Base-by-base conservation (phyloP, 2,888 invertebrate genomes). In the Malthinus flaveolus region DNA sequence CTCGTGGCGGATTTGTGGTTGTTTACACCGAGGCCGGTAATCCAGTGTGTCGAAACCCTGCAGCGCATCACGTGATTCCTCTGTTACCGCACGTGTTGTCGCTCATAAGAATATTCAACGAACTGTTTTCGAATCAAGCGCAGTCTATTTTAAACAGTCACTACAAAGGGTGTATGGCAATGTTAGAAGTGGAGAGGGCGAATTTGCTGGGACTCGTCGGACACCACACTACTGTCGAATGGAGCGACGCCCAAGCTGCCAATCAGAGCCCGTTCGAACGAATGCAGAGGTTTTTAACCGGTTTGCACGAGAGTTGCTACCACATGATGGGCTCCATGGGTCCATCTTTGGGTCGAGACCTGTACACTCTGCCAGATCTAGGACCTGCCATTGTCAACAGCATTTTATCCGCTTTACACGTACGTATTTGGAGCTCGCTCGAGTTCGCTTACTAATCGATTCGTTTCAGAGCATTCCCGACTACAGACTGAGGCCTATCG, bases 11-110 rank as follows among this genome's bases (percentile, higher is more conserved):
- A 0, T 95, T 95, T 78, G 85, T 93, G 33, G 87, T 89, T 4
- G 88, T 89, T 32, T 82, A 87, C 60, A 89, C 89, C 0, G 84
- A 89, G 66, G 82, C 87, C 49, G 92, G 91, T 10, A 88, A 90
- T 79, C 89, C 91, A 0, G 84, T 91, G 2, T 91, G 91, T 79
- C 85, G 93, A 61, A 95, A 94, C 82, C 95, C 95, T 12, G 91
- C 93, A 53, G 88, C 91, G 0, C 85, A 87, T 12, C 93, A 94
- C 76, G 86, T 95, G 64, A 84, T 91, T 64, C 91, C 91, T 1
- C 80, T 93, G 56, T 79, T 95, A 65, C 91, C 93, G 7, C 88
- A 90, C 65, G 84, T 95, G 36, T 83, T 95, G 39, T 84, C 87
- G 0, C 81, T 95, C n/a, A 83, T 89, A 56, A 86, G 90, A 64